phyloP scores from a whole-genome alignment of 1,140 invertebrate species.

The Sycophaga agraensis region DNA sequence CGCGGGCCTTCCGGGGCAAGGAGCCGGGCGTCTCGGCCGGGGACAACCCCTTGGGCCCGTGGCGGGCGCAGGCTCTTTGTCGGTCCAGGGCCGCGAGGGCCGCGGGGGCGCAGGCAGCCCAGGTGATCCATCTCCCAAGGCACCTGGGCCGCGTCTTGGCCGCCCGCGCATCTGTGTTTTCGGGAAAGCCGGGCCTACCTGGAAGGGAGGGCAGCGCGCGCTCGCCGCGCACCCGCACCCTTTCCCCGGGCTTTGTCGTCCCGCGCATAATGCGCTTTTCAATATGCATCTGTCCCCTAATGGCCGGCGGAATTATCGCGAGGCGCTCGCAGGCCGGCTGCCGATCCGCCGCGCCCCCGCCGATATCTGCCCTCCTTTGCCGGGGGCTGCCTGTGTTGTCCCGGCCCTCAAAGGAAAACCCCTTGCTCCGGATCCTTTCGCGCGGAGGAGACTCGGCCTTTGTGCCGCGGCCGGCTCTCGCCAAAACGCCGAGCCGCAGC shows the following conservation, averaged over 20 bases:
- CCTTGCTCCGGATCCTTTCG: constrained; percentile 2
- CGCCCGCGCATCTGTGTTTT: no score
- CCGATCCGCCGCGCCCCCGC: neutral
- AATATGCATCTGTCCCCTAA: constrained; percentile 27
- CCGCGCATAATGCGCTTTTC: constrained; percentile 26
- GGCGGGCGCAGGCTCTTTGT: no score
- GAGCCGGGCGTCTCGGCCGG: neutral
- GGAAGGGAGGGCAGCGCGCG: no score
- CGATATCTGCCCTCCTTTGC: neutral
- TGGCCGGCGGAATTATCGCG: constrained; percentile 17
- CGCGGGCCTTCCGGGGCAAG: neutral
- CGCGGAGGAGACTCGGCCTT: neutral
- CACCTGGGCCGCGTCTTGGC: constrained; percentile 34
- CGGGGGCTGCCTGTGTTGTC: neutral
- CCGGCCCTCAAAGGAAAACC: neutral
- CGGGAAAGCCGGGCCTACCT: no score
- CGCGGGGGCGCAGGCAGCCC: constrained; percentile 25
- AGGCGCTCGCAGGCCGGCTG: neutral
- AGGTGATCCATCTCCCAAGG: constrained; percentile 44
- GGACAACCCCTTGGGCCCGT: constrained; percentile 28
- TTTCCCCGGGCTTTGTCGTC: no score
- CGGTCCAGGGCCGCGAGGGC: no score
- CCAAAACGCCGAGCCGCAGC: no score
- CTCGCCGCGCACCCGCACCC: neutral
- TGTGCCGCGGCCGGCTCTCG: neutral